Evolutionary conservation across 2,888 invertebrate species (phyloP).

Genomic region (Plutella xylostella): DNA sequence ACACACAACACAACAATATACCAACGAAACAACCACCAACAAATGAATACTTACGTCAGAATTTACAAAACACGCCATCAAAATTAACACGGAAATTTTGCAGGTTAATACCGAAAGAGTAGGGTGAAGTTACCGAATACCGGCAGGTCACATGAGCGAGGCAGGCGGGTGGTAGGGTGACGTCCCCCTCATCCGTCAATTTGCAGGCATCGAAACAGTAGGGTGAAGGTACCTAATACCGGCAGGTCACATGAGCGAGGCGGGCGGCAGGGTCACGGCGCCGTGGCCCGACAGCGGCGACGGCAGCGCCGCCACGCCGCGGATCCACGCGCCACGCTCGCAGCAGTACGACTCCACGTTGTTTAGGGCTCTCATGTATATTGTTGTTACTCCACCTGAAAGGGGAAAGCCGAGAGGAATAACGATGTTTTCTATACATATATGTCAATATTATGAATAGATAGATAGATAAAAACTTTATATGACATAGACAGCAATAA

Average conservation of each 20-base stretch:
- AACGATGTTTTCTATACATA: background rate
- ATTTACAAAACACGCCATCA: too few species aligned
- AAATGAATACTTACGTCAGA: too few species aligned
- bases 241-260: slow-evolving; percentile 58
- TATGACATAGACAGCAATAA: too few species aligned
- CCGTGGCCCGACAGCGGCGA: slow-evolving; percentile 73
- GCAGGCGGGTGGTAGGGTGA: slow-evolving; percentile 59
- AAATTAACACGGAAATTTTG: too few species aligned
- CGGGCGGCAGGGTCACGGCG: slow-evolving; percentile 56
- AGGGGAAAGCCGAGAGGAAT: background rate
- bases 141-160: slow-evolving; percentile 56
- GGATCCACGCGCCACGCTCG: slow-evolving; percentile 70
- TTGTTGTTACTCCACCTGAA: slow-evolving; percentile 73
- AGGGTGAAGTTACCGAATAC: too few species aligned
- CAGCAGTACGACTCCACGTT: slow-evolving; percentile 77
- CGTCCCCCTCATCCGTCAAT: slow-evolving; percentile 71
- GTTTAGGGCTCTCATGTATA: slow-evolving; percentile 72
- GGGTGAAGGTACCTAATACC: too few species aligned
- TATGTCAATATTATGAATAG: too few species aligned
- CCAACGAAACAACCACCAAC: too few species aligned
- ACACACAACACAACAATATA: too few species aligned
- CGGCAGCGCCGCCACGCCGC: slow-evolving; percentile 72
- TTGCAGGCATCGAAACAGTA: too few species aligned
- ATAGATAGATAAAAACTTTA: too few species aligned
- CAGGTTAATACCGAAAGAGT: too few species aligned